Conservation (phyloP, 2,797 vertebrate species). For the Myiotriccus ornatus region DNA sequence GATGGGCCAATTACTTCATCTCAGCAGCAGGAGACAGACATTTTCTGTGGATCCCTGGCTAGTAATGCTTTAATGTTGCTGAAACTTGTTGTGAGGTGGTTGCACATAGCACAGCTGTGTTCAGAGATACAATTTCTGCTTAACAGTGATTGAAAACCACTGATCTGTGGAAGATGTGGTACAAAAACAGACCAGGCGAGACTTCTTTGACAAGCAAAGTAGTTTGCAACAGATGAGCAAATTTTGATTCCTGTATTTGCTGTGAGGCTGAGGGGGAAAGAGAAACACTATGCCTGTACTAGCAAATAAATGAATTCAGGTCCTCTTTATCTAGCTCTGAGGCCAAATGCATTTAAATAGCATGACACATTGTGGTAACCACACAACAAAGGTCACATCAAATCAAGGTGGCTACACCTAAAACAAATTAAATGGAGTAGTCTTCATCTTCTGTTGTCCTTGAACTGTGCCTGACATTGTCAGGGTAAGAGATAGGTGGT, state of each 20-base stretch:
- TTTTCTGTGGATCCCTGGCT: background rate
- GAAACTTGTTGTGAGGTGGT: constrained; percentile 42
- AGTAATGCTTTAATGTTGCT: constrained; percentile 28
- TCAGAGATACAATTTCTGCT: constrained; percentile 26
- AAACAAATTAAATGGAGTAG: background rate
- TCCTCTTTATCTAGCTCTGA: background rate
- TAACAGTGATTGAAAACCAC: constrained; percentile 34
- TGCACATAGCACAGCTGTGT: constrained; percentile 10
- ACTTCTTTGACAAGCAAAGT: constrained; percentile 2
- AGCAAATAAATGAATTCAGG: background rate
- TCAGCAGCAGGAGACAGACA: constrained; percentile 9
- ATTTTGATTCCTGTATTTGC: background rate
- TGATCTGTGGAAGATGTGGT: constrained; percentile 11
- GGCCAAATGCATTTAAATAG: background rate
- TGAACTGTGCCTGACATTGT: background rate
- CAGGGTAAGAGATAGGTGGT: background rate
- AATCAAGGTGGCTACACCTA: background rate
- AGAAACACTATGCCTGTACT: background rate
- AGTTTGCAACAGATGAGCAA: background rate
- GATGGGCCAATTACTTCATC: constrained; percentile 50
- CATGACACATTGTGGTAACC: accelerated
- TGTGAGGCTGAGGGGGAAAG: background rate
- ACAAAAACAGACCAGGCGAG: background rate
- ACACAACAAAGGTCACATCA: background rate
- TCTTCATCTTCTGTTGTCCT: background rate